Evolutionary conservation across 1,140 invertebrate genomes (phyloP).

Genomic region (Megathymus violae): DNA sequence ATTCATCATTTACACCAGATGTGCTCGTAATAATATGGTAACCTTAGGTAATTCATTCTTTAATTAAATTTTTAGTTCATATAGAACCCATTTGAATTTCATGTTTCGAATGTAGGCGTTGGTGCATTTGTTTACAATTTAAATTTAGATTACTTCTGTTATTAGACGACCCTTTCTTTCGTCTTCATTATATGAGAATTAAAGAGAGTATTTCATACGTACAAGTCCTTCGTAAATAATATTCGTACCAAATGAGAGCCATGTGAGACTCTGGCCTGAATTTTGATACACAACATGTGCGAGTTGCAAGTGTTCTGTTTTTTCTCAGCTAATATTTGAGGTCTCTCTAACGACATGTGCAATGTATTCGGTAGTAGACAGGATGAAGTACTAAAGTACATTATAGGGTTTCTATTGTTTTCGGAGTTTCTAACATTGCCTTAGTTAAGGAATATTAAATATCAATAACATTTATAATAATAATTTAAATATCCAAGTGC

Average conservation of each 20-base stretch:
- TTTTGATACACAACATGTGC: constrained; percentile 68
- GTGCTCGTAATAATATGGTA: constrained; percentile 70
- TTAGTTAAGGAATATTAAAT: background rate
- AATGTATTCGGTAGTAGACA: constrained; percentile 54
- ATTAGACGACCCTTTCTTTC: constrained; percentile 25
- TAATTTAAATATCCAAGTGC: background rate
- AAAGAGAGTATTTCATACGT: no score
- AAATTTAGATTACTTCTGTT: constrained; percentile 42
- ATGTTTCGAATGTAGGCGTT: constrained; percentile 37
- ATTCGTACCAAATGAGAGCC: constrained; percentile 25
- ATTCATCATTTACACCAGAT: constrained; percentile 77
- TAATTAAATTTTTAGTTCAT: constrained; percentile 70
- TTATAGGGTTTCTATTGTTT: constrained; percentile 58
- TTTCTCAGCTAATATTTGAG: constrained; percentile 74
- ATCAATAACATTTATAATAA: constrained; percentile 10
- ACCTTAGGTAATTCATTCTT: constrained; percentile 64
- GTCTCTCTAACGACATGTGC: constrained; percentile 72
- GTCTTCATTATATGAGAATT: background rate
- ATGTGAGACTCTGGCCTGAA: constrained; percentile 52
- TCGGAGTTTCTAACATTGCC: constrained; percentile 3
- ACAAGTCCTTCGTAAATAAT: no score
- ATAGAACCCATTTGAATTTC: constrained; percentile 38
- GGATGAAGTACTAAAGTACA: constrained; percentile 45
- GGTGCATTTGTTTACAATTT: constrained; percentile 48
- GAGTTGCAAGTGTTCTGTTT: constrained; percentile 62